phyloP scores from a whole-genome alignment of 2,797 vertebrate genomes.

The Myotis pilosus region DNA sequence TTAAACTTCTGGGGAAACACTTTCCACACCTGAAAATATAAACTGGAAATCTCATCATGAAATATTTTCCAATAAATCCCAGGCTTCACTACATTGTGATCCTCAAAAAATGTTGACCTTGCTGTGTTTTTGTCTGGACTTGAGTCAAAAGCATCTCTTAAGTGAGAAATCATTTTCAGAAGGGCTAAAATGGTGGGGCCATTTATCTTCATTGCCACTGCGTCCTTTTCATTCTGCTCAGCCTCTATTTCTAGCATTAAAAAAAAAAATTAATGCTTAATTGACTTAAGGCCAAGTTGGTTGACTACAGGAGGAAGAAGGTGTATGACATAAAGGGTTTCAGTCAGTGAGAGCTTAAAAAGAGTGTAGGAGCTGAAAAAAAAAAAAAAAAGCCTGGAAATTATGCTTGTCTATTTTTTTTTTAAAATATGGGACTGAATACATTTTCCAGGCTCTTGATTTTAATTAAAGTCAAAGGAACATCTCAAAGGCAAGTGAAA shows the following conservation, averaged over 20 bases:
- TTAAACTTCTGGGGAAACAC: conserved; percentile 71
- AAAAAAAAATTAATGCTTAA: not conserved
- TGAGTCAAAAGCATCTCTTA: conserved; percentile 69
- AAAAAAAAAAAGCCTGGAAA: conserved; percentile 32
- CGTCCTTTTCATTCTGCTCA: conserved; percentile 29
- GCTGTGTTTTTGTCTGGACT: conserved; percentile 68
- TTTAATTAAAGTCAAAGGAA: conserved; percentile 78
- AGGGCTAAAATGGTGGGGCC: conserved; percentile 22
- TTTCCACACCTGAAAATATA: conserved; percentile 70
- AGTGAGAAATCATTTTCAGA: conserved; percentile 71
- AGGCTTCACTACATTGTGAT: conserved; percentile 34
- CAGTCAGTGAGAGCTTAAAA: not conserved
- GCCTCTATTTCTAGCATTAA: not conserved
- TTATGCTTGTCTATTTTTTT: conserved; percentile 24
- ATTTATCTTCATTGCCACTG: conserved; percentile 44
- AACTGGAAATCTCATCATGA: conserved; percentile 76
- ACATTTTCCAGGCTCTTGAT: conserved; percentile 68
- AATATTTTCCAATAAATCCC: conserved; percentile 63
- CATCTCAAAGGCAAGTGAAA: conserved; percentile 71
- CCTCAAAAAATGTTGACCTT: conserved; percentile 57
- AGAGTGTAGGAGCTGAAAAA: not conserved
- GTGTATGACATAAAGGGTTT: conserved; percentile 51
- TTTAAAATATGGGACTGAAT: conserved; percentile 53
- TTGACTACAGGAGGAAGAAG: not conserved
- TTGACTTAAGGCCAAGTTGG: conserved; percentile 52